Evolutionary conservation across 2,797 vertebrate species (phyloP).

Genomic region (Microctenopoma lineatum): DNA sequence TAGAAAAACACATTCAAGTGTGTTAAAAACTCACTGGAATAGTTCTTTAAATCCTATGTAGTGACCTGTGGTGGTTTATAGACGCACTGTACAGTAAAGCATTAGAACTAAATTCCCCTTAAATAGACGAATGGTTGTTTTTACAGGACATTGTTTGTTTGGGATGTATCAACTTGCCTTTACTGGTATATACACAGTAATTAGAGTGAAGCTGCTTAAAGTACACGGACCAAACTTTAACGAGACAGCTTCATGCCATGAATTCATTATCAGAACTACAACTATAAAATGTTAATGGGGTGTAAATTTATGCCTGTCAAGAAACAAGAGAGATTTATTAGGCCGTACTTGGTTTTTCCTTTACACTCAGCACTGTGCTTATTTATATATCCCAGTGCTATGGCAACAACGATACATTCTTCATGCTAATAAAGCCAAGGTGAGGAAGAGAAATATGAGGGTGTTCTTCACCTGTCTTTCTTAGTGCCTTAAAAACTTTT

Average conservation of each 20-base stretch:
- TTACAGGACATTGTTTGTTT: too few relatives aligned
- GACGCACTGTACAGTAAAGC: background rate
- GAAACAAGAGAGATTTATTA: background rate
- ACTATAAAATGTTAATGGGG: background rate
- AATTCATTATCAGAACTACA: background rate
- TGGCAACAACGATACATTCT: conserved; percentile 9
- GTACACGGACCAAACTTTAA: background rate
- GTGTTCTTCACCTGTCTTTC: conserved; percentile 18
- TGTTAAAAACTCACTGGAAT: background rate
- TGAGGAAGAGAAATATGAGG: conserved; percentile 5
- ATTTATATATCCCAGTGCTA: conserved; percentile 7
- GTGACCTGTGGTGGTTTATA: background rate
- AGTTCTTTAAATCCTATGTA: background rate
- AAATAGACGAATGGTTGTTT: background rate
- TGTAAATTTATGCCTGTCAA: background rate
- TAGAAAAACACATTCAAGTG: background rate
- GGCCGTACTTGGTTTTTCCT: conserved; percentile 3
- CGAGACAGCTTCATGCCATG: background rate
- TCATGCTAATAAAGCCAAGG: conserved; percentile 16
- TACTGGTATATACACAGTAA: background rate
- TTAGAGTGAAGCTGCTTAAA: background rate
- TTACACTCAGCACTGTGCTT: conserved; percentile 19
- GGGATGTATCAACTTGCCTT: background rate
- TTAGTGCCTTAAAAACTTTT: conserved; percentile 39
- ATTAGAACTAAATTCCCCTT: background rate